Percentiles rank a stretch among this genome's conserved stretches.
Evolutionary conservation across 92 coral and sea anemone species (phyloP).

Genomic region (Bergia sp.): DNA sequence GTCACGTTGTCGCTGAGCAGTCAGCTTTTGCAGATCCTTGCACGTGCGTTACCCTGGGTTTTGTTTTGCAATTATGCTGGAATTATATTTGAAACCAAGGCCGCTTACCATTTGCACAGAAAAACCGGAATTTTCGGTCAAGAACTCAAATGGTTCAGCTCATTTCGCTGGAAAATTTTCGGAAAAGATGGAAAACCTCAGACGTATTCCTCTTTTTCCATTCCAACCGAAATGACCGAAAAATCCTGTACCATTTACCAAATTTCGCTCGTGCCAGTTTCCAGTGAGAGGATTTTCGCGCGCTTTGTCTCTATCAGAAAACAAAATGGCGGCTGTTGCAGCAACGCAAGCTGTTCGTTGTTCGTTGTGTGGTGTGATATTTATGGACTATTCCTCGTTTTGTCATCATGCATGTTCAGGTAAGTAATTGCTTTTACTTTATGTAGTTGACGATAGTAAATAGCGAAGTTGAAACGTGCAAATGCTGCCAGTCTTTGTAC

Average conservation of each 20-base stretch:
- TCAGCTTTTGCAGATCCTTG: too few species aligned
- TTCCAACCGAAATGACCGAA: conserved; percentile 44
- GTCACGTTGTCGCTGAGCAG: too few species aligned
- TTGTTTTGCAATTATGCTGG: too few species aligned
- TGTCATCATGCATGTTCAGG: neutral
- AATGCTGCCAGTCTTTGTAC: too few species aligned
- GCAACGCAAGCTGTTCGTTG: neutral
- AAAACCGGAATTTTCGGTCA: conserved; percentile 14
- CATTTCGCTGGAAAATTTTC: conserved; percentile 21
- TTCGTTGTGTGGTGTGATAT: neutral
- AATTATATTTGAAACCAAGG: neutral
- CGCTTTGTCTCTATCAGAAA: conserved; percentile 10
- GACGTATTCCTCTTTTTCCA: conserved; percentile 34
- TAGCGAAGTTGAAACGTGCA: neutral
- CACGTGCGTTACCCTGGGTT: too few species aligned
- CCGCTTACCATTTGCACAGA: conserved; percentile 15
- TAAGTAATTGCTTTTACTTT: neutral
- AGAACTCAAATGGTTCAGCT: conserved; percentile 6
- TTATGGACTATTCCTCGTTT: conserved; percentile 10
- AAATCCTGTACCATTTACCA: conserved; percentile 47
- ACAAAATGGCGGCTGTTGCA: conserved; percentile 38
- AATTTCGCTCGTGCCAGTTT: conserved; percentile 42
- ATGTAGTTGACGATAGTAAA: neutral
- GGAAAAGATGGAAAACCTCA: conserved; percentile 38
- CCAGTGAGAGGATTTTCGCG: conserved; percentile 26